Conservation (phyloP, 2,113 vertebrate genomes). For the Neopipo cinnamomea region DNA sequence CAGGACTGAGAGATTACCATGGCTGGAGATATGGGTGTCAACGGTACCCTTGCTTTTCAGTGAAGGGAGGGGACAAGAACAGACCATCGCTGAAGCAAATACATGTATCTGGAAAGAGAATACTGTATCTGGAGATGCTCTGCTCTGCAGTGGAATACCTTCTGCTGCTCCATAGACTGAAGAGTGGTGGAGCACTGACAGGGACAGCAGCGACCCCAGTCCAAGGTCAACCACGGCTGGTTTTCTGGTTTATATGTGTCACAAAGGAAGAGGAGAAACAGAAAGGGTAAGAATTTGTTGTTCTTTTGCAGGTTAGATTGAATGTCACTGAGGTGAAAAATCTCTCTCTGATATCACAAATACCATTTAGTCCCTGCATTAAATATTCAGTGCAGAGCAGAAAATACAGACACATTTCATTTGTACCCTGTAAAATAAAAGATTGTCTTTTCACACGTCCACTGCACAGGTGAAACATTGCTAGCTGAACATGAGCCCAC, state of each 20-base stretch:
- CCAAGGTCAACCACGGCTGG: background rate
- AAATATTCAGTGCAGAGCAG: background rate
- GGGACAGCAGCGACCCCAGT: background rate
- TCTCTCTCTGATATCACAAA: background rate
- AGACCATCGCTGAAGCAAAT: background rate
- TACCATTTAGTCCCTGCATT: background rate
- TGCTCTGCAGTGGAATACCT: background rate
- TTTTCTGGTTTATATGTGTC: background rate
- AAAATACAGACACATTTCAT: background rate
- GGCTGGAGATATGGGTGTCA: background rate
- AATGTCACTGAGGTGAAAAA: background rate
- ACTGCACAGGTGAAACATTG: background rate
- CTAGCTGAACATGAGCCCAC: background rate
- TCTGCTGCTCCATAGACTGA: background rate
- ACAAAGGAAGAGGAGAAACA: background rate
- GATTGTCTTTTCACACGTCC: background rate
- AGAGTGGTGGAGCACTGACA: background rate
- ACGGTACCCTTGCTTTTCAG: background rate
- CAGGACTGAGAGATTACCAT: background rate
- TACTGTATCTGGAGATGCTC: fast-evolving
- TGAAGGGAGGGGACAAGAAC: background rate
- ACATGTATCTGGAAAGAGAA: background rate
- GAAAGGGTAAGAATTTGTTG: background rate
- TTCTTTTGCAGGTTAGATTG: background rate
- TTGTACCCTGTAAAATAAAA: background rate